phyloP scores from a whole-genome alignment of 2,888 invertebrate species.

The Opisthograptis luteolata region DNA sequence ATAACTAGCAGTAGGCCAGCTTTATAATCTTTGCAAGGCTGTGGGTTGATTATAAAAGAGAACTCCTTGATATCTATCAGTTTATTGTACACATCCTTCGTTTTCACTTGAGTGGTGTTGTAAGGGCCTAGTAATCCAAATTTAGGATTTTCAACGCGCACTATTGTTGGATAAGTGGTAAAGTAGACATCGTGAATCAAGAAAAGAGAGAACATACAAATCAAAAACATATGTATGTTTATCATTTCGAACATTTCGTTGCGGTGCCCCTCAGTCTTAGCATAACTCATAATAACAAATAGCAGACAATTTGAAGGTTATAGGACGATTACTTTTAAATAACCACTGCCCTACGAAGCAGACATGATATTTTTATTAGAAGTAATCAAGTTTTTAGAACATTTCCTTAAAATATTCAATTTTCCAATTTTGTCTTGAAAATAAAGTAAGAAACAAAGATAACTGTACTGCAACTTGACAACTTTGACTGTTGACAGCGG shows the following conservation, averaged over 20 bases:
- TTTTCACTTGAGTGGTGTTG: slow-evolving; percentile 39
- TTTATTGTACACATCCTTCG: slow-evolving; percentile 53
- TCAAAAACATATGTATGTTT: slow-evolving; percentile 48
- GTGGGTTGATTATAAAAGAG: slow-evolving; percentile 84
- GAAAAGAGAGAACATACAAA: slow-evolving; percentile 42
- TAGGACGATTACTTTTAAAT: no score
- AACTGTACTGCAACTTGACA: no score
- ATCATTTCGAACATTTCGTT: slow-evolving; percentile 49
- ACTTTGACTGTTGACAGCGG: no score
- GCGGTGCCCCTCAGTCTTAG: slow-evolving; percentile 47
- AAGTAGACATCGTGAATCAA: slow-evolving; percentile 50
- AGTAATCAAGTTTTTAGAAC: no score
- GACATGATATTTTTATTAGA: no score
- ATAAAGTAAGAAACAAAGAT: no score
- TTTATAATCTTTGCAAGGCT: slow-evolving; percentile 74
- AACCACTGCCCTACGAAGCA: background rate
- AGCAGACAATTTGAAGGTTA: no score
- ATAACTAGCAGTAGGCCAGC: slow-evolving; percentile 84
- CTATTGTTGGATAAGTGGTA: slow-evolving; percentile 30
- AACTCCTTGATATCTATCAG: slow-evolving; percentile 86
- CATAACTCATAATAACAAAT: no score
- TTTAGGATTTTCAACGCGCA: slow-evolving; percentile 51
- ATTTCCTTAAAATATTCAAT: no score
- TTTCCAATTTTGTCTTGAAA: no score
- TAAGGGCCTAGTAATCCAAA: slow-evolving; percentile 57